These are phyloP conservation scores for Luscinia luscinia DNA, from an alignment of 2,797 vertebrate species.

Conservation along the genomic window DNA sequence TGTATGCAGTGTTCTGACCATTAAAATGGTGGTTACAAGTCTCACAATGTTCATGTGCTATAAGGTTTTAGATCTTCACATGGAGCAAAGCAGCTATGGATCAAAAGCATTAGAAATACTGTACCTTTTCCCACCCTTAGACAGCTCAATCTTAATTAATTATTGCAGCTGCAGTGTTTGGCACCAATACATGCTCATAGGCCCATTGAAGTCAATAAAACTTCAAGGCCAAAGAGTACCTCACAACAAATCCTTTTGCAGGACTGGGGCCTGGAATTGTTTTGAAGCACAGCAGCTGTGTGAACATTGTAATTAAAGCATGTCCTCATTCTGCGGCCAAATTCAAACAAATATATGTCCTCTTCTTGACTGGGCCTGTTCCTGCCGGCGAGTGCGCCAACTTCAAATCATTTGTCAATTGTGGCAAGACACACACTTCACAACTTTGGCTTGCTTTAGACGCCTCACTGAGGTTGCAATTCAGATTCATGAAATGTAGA, in stretches of 20 bases:
- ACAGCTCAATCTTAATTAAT: neutral
- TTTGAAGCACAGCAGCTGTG: slow-evolving; percentile 15
- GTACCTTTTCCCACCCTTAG: neutral
- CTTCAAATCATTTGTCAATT: slow-evolving; percentile 37
- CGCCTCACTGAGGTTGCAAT: neutral
- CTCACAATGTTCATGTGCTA: neutral
- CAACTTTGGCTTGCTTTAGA: neutral
- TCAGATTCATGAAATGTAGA: neutral
- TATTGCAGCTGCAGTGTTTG: slow-evolving; percentile 4
- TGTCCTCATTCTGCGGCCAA: neutral
- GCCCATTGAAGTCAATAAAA: neutral
- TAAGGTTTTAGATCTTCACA: neutral
- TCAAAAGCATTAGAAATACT: neutral
- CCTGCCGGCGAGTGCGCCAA: neutral
- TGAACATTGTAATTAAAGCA: slow-evolving; percentile 33
- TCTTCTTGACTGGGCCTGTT: neutral
- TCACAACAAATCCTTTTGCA: neutral
- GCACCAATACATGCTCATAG: neutral
- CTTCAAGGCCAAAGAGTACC: neutral
- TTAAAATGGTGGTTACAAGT: neutral
- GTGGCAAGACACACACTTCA: neutral
- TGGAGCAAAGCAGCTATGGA: neutral
- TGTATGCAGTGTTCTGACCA: rapidly evolving
- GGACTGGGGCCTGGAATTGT: neutral
- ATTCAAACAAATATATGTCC: neutral